Percentiles rank a stretch among this genome's conserved stretches.
Conservation (phyloP, 1,140 invertebrate species). For the Caenorhabditis briggsae region DNA sequence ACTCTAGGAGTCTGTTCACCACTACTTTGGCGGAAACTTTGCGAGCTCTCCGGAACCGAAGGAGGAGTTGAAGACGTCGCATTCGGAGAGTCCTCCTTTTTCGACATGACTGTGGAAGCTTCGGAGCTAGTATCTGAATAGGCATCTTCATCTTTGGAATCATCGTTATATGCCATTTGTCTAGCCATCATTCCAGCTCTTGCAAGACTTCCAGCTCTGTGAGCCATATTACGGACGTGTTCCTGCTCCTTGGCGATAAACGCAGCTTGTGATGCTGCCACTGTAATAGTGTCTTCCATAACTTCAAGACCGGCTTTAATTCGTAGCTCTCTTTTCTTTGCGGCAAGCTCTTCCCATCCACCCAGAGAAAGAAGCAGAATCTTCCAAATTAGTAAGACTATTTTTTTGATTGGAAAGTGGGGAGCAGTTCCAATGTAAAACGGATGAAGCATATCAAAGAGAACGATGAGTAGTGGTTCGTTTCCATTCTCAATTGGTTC, state of each 20-base stretch:
- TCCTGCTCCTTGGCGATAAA: slow-evolving; percentile 52
- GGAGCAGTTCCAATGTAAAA: slow-evolving; percentile 73
- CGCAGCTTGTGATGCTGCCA: slow-evolving; percentile 70
- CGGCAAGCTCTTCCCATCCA: slow-evolving; percentile 69
- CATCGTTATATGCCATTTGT: slow-evolving; percentile 60
- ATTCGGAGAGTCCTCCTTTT: slow-evolving; percentile 24
- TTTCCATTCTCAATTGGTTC: slow-evolving; percentile 72
- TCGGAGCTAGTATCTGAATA: slow-evolving; percentile 45
- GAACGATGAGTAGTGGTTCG: slow-evolving; percentile 70
- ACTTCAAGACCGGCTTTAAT: slow-evolving; percentile 56
- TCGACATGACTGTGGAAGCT: background rate
- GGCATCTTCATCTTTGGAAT: slow-evolving; percentile 62
- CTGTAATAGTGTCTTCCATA: slow-evolving; percentile 74
- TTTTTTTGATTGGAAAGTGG: slow-evolving; percentile 77
- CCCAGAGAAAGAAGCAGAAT: slow-evolving; percentile 72
- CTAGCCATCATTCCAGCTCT: slow-evolving; percentile 54
- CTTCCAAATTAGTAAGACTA: slow-evolving; percentile 75
- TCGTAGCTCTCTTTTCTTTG: slow-evolving; percentile 65
- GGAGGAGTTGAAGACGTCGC: background rate
- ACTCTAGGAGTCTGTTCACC: slow-evolving; percentile 76
- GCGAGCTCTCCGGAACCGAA: background rate
- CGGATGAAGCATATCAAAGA: slow-evolving; percentile 76
- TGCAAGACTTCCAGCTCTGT: slow-evolving; percentile 52
- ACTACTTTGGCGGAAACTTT: slow-evolving; percentile 53
- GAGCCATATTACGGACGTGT: slow-evolving; percentile 53